phyloP scores from a whole-genome alignment of 2,888 invertebrate genomes.

The Endomychus coccineus region DNA sequence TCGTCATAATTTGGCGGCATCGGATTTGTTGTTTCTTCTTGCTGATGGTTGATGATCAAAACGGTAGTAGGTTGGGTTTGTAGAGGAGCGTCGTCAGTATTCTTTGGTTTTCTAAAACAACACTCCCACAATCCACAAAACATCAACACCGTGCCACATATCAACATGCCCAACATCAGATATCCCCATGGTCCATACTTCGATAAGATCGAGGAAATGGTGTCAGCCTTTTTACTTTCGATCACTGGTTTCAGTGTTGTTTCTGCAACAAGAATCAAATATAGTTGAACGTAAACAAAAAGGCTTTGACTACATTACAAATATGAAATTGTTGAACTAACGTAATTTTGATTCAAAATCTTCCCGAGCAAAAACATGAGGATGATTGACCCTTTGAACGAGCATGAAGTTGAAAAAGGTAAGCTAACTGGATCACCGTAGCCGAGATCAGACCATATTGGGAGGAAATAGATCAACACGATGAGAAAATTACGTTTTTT shows the following conservation, averaged over 20 bases:
- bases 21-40: conserved; percentile 24
- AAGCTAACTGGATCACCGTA: no score
- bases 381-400: no score
- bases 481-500: no score
- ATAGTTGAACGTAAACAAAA: no score
- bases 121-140: conserved; percentile 63
- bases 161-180: conserved; percentile 61
- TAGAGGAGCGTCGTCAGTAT: conserved; percentile 23
- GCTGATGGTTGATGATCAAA: conserved; percentile 31
- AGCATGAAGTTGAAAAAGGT: no score
- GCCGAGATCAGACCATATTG: no score
- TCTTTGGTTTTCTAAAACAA: conserved; percentile 44
- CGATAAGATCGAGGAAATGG: conserved; percentile 52
- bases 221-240: conserved; percentile 27
- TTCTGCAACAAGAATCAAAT: no score
- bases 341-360: no score
- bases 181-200: conserved; percentile 71
- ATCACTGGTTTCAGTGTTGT: conserved; percentile 18
- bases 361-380: no score
- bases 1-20: conserved; percentile 59
- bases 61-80: conserved; percentile 31
- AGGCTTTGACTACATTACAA: no score
- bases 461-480: no score
- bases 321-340: no score
- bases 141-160: conserved; percentile 61